Percentiles rank a stretch among this genome's conserved stretches.
Conservation (phyloP, 2,797 vertebrate species). For the Tapera naevia region DNA sequence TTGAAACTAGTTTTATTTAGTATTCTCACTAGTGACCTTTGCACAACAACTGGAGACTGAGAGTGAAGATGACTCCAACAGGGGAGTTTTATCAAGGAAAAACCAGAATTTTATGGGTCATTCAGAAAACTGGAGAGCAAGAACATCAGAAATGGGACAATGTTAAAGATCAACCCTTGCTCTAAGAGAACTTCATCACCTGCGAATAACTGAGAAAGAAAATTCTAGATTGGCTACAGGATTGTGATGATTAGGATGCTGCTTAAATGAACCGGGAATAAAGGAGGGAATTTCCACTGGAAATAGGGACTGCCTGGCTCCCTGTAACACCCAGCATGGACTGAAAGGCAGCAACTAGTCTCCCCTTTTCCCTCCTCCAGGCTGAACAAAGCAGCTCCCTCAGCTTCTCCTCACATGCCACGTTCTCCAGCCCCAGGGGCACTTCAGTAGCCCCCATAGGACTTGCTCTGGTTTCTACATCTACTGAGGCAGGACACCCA, state of each 20-base stretch:
- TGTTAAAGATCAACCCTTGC: neutral
- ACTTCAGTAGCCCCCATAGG: neutral
- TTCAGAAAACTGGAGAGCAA: neutral
- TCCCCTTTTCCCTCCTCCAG: neutral
- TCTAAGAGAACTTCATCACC: neutral
- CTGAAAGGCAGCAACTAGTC: neutral
- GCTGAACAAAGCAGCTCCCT: neutral
- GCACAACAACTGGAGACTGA: neutral
- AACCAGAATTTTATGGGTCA: neutral
- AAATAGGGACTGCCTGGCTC: neutral
- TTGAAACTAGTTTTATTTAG: neutral
- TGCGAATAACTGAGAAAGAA: neutral
- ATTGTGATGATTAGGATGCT: neutral
- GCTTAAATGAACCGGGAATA: neutral
- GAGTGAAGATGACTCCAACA: neutral
- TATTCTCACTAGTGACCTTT: neutral
- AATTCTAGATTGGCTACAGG: neutral
- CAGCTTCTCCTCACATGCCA: neutral
- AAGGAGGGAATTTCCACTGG: neutral
- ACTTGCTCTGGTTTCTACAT: neutral
- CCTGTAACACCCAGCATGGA: neutral
- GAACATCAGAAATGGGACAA: neutral
- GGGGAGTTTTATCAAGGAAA: neutral
- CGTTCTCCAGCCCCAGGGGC: neutral
- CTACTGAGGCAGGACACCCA: neutral